Conservation (phyloP, 2,888 invertebrate genomes). For the Drosophila multiciliata region DNA sequence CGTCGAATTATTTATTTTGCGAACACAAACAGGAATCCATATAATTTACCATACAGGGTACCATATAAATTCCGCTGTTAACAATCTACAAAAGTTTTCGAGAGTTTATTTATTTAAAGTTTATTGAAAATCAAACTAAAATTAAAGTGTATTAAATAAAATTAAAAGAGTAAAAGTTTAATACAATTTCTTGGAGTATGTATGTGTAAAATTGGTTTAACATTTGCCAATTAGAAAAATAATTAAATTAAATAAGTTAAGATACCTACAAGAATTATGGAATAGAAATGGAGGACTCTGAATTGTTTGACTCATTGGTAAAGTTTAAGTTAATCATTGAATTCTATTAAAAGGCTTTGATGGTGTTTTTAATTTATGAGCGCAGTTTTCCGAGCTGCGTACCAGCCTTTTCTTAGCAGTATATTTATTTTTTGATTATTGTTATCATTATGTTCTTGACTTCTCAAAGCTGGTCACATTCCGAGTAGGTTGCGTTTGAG, state of each 20-base stretch:
- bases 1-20: too few species aligned
- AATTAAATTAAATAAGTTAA: not conserved
- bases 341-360: not conserved
- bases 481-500: slow-evolving; percentile 7
- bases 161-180: too few species aligned
- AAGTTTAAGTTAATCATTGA: not conserved
- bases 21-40: not conserved
- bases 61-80: not conserved
- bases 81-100: too few species aligned
- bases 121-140: too few species aligned
- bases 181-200: too few species aligned
- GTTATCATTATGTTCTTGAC: not conserved
- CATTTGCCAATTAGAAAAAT: too few species aligned
- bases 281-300: not conserved
- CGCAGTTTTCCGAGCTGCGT: not conserved
- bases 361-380: not conserved
- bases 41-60: too few species aligned
- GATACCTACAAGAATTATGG: not conserved
- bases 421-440: not conserved
- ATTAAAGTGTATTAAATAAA: too few species aligned
- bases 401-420: slow-evolving; percentile 1
- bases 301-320: not conserved
- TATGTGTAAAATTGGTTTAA: too few species aligned
- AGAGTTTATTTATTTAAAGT: too few species aligned
- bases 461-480: slow-evolving; percentile 26